Evolutionary conservation across 30 jellyfish, hydroid and myxozoan species (phyloP), one percentile per base, ranked within the genome.

Genomic region (Hydra vulgaris): DNA sequence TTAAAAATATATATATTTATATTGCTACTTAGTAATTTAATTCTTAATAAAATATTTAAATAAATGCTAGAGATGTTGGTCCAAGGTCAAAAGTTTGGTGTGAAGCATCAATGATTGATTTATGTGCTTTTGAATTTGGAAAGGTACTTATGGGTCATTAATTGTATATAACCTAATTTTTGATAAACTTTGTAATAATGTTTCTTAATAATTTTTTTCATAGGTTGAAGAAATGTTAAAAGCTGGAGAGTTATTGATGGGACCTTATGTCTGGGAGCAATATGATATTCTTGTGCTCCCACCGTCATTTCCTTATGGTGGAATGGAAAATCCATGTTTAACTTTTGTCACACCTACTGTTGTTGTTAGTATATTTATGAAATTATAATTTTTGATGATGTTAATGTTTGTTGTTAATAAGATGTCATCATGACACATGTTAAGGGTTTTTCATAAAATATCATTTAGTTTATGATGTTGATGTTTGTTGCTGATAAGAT

Each of bases 301-400:
- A 0, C 98, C 98, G 19, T 91, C 98, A 7, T 91, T 91, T 80
- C 98, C 98, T 8, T 91, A 86, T 75, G 98, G 98, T 71, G 98
- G 98, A 81, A 91, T 91, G 98, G 98, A 91, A 76, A 91, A 91
- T 80, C 98, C 98, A 8, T 91, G 98, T 79, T 88, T 91, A 66
- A 91, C 98, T 19, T 91, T 91, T 76, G 95, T 81, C 67, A 91
- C 98, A 0, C 98, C 98, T 0, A 91, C 98, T 0, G 27, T 86
- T 55, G 27, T 91, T 80, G 98, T 91, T 61, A 74, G 96, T 79
- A 0, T 24, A 8, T 61, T 7, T 40, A 7, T 20, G 12, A 1
- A 17, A 20, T 76, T 5, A 12, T 40, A 3, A 40, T 40, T 40
- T 40, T 40, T 40, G 61, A 3, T 40, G 12, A 3, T 3, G 12